Evolutionary conservation across 2,113 vertebrate species (phyloP), one percentile per base, ranked within the genome.

Genomic region (Numida meleagris): DNA sequence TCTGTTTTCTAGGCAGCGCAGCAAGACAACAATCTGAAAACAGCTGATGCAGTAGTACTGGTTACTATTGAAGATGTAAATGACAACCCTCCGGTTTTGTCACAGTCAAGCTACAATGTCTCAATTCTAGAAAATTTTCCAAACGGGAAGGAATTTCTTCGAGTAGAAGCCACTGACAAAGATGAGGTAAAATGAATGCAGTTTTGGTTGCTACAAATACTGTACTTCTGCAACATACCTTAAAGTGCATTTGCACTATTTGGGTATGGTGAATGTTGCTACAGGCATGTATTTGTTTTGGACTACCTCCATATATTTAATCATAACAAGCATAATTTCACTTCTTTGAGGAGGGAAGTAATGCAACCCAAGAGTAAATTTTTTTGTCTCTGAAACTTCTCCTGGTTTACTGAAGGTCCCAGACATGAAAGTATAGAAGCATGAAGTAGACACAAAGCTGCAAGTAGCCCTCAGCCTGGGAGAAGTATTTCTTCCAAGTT

Each of bases 71-170:
- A 97, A 75, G 98, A 98, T 34, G 63, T 74, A 59, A 97, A 98
- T 27, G 98, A 98, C 91, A 97, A 98, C 8, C 0, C 0, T 57
- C 98, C 98, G 8, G 77, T 73, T 50, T 95, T 98, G 34, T 96
- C 98, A 75, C 67, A 93, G 68, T 2, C 12, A 24, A 65, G 50
- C 27, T 98, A 98, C 66, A n/a, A 38, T 9, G 34, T 87, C 15
- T 76, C 78, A 12, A 40, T 98, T 46, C 87, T 15, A 51, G 98
- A 98, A 97, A 98, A 98, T 73, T 96, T 94, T 14, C 98, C 96
- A 10, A 29, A 83, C 27, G 94, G 88, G 27, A 62, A 90, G 16
- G 72, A 97, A 82, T 65, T 98, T 62, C 95, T 98, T 73, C 97
- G 71, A 95, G 59, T 95, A 58, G 66, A 43, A 77, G 95, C 98